These are phyloP conservation scores for Cottoperca gobio DNA, from an alignment of 2,797 vertebrate species.

Conservation along the genomic window DNA sequence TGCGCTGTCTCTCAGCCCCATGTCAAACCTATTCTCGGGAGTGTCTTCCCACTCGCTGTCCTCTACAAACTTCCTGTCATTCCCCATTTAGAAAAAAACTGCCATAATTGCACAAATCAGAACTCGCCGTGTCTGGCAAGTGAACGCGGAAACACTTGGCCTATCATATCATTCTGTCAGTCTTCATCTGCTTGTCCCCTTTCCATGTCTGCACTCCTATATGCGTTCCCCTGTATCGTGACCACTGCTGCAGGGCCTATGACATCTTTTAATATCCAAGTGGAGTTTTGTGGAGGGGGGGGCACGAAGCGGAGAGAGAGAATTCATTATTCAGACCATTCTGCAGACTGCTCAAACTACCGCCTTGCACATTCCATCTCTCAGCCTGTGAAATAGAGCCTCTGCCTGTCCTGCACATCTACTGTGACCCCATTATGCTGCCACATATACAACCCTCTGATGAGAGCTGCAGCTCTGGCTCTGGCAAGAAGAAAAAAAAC, in stretches of 20 bases:
- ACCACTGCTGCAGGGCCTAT: slow-evolving; percentile 72
- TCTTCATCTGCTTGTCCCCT: slow-evolving; percentile 45
- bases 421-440: slow-evolving; percentile 78
- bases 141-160: slow-evolving; percentile 39
- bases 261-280: slow-evolving; percentile 90
- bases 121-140: slow-evolving; percentile 50
- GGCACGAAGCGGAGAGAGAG: slow-evolving; percentile 76
- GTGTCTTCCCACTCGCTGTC: slow-evolving; percentile 19
- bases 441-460: slow-evolving; percentile 73
- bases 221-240: slow-evolving; percentile 35
- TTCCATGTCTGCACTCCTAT: slow-evolving; percentile 38
- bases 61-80: slow-evolving; percentile 47
- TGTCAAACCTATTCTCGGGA: slow-evolving; percentile 4
- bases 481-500: slow-evolving; percentile 49
- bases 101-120: slow-evolving; percentile 63
- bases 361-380: slow-evolving; percentile 69
- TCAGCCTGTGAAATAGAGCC: slow-evolving; percentile 72
- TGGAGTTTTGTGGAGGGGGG: slow-evolving; percentile 73
- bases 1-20: slow-evolving; percentile 1
- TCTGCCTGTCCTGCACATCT: slow-evolving; percentile 69
- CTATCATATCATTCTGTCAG: slow-evolving; percentile 52
- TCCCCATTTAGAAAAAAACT: slow-evolving; percentile 22
- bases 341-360: slow-evolving; percentile 51
- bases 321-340: slow-evolving; percentile 82
- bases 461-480: slow-evolving; percentile 60